A percentile compares a stretch with the other conserved stretches of the same genome.
Evolutionary conservation across 2,888 invertebrate genomes (phyloP).

Genomic region (Perizoma flavofasciatum): DNA sequence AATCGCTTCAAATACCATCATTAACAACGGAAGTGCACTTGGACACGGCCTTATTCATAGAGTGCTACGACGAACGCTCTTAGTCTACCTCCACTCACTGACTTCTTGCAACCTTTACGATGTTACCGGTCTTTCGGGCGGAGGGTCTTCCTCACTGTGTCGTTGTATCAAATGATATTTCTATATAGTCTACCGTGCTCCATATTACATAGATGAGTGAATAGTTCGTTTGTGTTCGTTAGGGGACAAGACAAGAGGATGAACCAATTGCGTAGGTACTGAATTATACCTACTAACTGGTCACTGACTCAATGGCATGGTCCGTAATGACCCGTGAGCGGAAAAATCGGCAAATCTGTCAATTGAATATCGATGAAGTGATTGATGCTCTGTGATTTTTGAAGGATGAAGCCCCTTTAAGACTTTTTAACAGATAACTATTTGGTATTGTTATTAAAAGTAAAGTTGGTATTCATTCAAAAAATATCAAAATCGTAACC

Average conservation of each 20-base stretch:
- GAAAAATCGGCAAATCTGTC: slow-evolving; percentile 25
- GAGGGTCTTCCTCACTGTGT: too few species aligned
- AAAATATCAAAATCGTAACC: slow-evolving; percentile 3
- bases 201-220: slow-evolving; percentile 11
- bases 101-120: too few species aligned
- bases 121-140: too few species aligned
- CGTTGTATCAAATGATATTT: too few species aligned
- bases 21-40: too few species aligned
- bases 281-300: slow-evolving; percentile 60
- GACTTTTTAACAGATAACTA: not conserved
- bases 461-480: not conserved
- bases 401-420: too few species aligned
- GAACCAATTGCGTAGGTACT: slow-evolving; percentile 64
- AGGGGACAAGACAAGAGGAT: slow-evolving; percentile 73
- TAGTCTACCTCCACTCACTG: too few species aligned
- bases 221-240: slow-evolving; percentile 31
- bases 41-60: too few species aligned
- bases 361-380: not conserved
- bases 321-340: slow-evolving; percentile 37
- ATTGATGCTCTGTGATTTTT: not conserved
- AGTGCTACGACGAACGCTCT: too few species aligned
- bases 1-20: too few species aligned
- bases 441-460: too few species aligned
- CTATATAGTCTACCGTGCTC: not conserved
- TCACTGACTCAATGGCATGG: slow-evolving; percentile 71